Evolutionary conservation across 2,797 vertebrate genomes (phyloP).

Genomic region (Sebastes trivittatus): DNA sequence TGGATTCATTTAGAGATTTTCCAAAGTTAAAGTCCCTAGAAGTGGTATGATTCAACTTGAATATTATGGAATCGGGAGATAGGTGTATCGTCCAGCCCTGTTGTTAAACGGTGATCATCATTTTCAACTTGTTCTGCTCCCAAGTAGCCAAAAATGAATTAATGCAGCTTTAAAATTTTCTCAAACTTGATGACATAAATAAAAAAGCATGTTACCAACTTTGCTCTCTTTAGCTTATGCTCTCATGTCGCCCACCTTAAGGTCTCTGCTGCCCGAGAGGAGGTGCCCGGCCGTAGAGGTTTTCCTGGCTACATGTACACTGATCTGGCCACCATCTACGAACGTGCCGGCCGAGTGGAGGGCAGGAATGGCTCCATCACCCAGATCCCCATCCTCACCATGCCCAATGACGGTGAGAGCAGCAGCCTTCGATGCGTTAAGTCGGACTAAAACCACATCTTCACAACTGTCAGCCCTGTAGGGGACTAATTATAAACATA

Average conservation of each 20-base stretch:
- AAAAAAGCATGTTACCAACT: not conserved
- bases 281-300: constrained; percentile 86
- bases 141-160: not conserved
- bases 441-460: not conserved
- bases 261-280: constrained; percentile 87
- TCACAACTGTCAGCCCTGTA: not conserved
- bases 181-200: not conserved
- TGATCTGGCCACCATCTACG: constrained; percentile 87
- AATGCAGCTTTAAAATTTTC: not conserved
- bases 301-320: constrained; percentile 90
- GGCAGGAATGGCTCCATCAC: constrained; percentile 88
- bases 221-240: not conserved
- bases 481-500: not conserved
- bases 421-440: not conserved
- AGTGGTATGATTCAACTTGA: too few species aligned
- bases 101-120: too few species aligned
- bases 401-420: constrained; percentile 87
- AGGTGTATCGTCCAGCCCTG: too few species aligned
- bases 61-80: too few species aligned
- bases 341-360: constrained; percentile 85
- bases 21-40: too few species aligned
- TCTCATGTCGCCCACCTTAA: constrained; percentile 17
- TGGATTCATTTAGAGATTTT: too few species aligned
- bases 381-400: constrained; percentile 88
- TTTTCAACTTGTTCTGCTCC: not conserved